A percentile compares a stretch with the other conserved stretches of the same genome.
Evolutionary conservation across 2,888 invertebrate species (phyloP).

Genomic region (Rhagonycha lutea): DNA sequence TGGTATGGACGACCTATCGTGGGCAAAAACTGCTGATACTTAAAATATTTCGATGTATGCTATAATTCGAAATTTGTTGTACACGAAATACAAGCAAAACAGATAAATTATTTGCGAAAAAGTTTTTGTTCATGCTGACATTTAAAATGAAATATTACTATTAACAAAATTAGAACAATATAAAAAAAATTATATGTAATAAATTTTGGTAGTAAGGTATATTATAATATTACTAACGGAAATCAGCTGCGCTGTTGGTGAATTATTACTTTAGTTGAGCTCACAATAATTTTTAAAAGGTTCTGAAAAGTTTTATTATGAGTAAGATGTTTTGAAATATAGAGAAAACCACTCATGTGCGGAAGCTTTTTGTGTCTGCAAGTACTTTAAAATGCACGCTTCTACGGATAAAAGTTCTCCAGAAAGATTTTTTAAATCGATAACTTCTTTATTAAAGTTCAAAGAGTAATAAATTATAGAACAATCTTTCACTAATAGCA

Average conservation of each 20-base stretch:
- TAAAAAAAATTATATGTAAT: neutral
- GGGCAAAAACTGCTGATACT: neutral
- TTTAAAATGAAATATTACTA: neutral
- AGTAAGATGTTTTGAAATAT: constrained; percentile 42
- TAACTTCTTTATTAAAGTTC: constrained; percentile 34
- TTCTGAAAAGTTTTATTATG: constrained; percentile 45
- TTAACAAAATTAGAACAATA: neutral
- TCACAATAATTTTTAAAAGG: constrained; percentile 41
- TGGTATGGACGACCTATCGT: neutral
- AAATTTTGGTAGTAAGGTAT: constrained; percentile 1
- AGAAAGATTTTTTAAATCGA: constrained; percentile 32
- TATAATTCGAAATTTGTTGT: neutral
- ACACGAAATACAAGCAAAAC: neutral
- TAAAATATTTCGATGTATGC: neutral
- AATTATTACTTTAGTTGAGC: constrained; percentile 41
- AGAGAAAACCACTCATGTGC: constrained; percentile 40
- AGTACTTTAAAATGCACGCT: constrained; percentile 34
- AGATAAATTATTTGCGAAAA: neutral
- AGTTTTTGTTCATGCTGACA: neutral
- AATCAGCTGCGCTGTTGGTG: constrained; percentile 40
- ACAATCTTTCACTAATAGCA: constrained; percentile 26
- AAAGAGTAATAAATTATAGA: constrained; percentile 30
- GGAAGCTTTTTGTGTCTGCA: constrained; percentile 39
- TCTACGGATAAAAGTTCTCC: constrained; percentile 25
- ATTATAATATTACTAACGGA: constrained; percentile 35